Evolutionary conservation across 2,113 vertebrate species (phyloP).

Genomic region (Dicerorhinus sumatrensis): DNA sequence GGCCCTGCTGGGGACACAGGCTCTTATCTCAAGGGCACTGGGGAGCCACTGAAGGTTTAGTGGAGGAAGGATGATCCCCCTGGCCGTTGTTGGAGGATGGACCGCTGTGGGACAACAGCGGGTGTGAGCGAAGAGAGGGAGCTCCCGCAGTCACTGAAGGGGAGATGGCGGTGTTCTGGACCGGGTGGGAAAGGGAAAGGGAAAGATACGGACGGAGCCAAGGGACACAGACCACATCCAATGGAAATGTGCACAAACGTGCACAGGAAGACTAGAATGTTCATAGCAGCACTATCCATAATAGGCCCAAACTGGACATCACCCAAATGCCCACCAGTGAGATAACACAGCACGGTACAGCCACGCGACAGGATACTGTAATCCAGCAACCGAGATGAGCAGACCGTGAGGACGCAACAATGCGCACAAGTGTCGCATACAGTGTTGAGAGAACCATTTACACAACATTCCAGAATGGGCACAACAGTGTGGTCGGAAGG

Average conservation of each 20-base stretch:
- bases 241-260: fast-evolving
- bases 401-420: fast-evolving
- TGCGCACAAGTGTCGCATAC: fast-evolving
- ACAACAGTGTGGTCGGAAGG: fast-evolving
- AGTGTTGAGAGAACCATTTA: fast-evolving
- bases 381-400: fast-evolving
- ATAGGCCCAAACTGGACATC: fast-evolving
- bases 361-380: fast-evolving
- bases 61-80: fast-evolving
- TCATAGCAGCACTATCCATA: fast-evolving
- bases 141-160: fast-evolving
- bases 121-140: neutral
- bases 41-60: neutral
- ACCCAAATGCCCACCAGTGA: fast-evolving
- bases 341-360: fast-evolving
- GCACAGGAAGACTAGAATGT: fast-evolving
- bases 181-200: neutral
- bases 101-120: no score
- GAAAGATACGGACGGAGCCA: no score
- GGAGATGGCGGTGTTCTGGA: neutral
- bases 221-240: fast-evolving
- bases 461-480: neutral
- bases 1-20: no score
- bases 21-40: neutral
- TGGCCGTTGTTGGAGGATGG: neutral